Base-by-base conservation (phyloP, 2,888 invertebrate genomes). In the Hololepta plana region DNA sequence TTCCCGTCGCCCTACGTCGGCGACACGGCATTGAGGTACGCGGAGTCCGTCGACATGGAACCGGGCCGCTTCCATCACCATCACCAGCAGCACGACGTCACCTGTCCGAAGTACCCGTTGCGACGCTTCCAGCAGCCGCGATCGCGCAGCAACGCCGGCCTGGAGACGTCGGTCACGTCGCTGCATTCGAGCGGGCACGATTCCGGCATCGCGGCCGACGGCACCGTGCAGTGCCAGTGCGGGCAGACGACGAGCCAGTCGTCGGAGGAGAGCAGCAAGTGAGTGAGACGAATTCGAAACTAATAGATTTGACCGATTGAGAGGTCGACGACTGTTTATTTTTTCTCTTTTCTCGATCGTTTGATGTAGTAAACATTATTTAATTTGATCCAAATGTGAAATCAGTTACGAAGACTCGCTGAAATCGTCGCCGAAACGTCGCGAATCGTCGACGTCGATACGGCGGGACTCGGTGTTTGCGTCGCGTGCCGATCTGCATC, bases 371-470 rank as follows among this genome's bases (percentile, higher is more conserved):
- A 17, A 7, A 17, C 17, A 17, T 17, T 17, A 7, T 17, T 17
- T n/a, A n/a, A n/a, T n/a, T n/a, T n/a, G n/a, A n/a, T 2, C 12
- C 12, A 20, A 20, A n/a, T n/a, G n/a, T n/a, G 22, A 4, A 42
- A 74, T 74, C 52, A 80, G 77, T 44, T 81, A 81, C 48, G 81
- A 81, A 53, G 81, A 81, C 44, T 80, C 80, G 0, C 53, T 81
- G 20, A 80, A 80, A 47, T 74, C 73, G 2, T 56, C 67, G 49
- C 33, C 57, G 49, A 38, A 43, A 39, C 26, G 56, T 53, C 30
- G 36, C 28, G 34, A 15, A 31, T 41, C 32, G 4, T 27, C 30
- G 5, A 24, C 35, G 9, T 31, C 44, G 26, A 35, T 44, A 34
- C 23, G 38, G 26, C 28, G 41, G 38, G 37, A 45, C n/a, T n/a